Evolutionary conservation across 2,888 invertebrate genomes (phyloP).

Genomic region (Odontothrips loti): DNA sequence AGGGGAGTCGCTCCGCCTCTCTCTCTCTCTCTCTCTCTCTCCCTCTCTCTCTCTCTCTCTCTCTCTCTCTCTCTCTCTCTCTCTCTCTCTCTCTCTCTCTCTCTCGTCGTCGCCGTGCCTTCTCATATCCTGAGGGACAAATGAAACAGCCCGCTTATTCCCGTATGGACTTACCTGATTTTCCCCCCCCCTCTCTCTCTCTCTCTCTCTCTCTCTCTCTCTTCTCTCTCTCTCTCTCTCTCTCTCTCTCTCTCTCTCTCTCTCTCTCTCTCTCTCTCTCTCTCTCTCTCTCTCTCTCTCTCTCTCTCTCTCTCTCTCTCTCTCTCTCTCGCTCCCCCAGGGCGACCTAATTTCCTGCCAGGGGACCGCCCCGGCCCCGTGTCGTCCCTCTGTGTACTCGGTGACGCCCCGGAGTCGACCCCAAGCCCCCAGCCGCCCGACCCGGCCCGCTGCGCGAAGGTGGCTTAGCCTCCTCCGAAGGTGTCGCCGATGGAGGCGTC

Average conservation of each 20-base stretch:
- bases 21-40: too few species aligned
- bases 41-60: too few species aligned
- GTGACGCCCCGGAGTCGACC: background rate
- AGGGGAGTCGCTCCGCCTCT: too few species aligned
- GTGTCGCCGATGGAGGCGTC: too few species aligned
- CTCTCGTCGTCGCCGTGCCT: too few species aligned
- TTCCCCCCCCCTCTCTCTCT: background rate
- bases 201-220: too few species aligned
- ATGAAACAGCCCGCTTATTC: conserved; percentile 14
- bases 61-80: too few species aligned
- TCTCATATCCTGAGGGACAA: background rate
- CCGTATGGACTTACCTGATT: background rate
- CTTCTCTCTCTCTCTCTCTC: background rate
- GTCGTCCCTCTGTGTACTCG: background rate
- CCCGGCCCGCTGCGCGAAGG: background rate
- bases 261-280: background rate
- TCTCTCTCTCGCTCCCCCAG: background rate
- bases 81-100: too few species aligned
- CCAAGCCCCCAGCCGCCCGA: background rate
- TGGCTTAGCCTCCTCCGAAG: background rate
- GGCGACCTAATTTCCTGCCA: background rate
- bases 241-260: background rate
- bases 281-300: background rate
- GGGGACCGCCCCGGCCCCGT: too few species aligned
- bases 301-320: background rate